phyloP scores from a whole-genome alignment of 2,113 vertebrate species.

The Hemibagrus wyckioides region DNA sequence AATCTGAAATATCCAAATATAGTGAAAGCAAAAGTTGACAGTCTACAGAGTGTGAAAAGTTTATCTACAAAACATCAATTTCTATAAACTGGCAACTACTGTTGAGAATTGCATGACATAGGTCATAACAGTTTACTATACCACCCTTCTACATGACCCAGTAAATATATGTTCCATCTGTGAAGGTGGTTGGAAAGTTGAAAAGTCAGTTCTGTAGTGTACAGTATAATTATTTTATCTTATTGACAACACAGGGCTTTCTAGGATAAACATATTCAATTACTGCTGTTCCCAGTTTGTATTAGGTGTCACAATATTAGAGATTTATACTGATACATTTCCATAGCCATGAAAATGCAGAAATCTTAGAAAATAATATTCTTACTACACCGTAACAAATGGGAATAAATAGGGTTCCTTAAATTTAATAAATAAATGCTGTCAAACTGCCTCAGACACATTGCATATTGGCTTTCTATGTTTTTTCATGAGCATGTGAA shows the following conservation, averaged over 20 bases:
- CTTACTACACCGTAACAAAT: slow-evolving; percentile 34
- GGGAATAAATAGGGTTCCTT: slow-evolving; percentile 36
- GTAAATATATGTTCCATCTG: background rate
- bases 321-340: slow-evolving; percentile 24
- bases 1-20: background rate
- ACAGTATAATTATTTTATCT: slow-evolving; percentile 11
- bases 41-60: background rate
- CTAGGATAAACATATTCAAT: slow-evolving; percentile 26
- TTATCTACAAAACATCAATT: background rate
- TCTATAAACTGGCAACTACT: background rate
- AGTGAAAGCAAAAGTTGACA: background rate
- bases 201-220: background rate
- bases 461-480: slow-evolving; percentile 1
- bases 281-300: background rate
- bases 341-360: slow-evolving; percentile 14
- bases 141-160: background rate
- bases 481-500: slow-evolving; percentile 62
- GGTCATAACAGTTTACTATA: background rate
- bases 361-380: slow-evolving; percentile 11
- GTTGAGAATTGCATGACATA: background rate
- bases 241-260: background rate
- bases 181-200: background rate
- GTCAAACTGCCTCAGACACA: slow-evolving; percentile 30
- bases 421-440: slow-evolving; percentile 49
- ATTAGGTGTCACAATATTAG: background rate